These are phyloP conservation scores for Prorops nasuta DNA, from an alignment of 1,140 invertebrate genomes.

Conservation along the genomic window DNA sequence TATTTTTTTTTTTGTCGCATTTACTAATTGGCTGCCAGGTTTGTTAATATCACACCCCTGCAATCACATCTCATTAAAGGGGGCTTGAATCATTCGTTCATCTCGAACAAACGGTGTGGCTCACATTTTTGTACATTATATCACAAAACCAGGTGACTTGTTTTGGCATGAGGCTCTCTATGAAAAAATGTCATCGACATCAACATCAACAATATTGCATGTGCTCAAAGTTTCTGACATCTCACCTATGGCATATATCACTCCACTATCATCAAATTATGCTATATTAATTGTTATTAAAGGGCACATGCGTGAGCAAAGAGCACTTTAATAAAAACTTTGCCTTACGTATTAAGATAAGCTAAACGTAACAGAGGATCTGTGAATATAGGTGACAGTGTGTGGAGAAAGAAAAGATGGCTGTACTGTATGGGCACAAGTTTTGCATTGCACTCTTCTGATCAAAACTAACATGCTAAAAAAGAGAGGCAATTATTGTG, in stretches of 20 bases:
- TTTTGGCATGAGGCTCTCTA: not conserved
- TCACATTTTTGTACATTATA: slow-evolving; percentile 21
- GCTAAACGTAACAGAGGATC: no score
- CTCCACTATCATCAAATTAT: slow-evolving; percentile 31
- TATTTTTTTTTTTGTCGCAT: slow-evolving; percentile 19
- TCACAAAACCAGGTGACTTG: not conserved
- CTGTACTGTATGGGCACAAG: no score
- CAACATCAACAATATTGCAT: slow-evolving; percentile 19
- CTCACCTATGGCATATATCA: no score
- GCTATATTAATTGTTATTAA: slow-evolving; percentile 34
- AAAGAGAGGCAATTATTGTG: no score
- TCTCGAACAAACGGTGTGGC: slow-evolving; percentile 34
- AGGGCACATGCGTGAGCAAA: slow-evolving; percentile 31
- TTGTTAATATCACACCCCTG: slow-evolving; percentile 35
- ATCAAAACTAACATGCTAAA: slow-evolving; percentile 22
- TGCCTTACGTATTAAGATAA: no score
- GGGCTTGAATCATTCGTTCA: slow-evolving; percentile 28
- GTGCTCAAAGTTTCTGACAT: slow-evolving; percentile 27
- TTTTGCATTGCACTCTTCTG: slow-evolving; percentile 28
- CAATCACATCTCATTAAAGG: slow-evolving; percentile 21
- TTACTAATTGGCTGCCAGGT: slow-evolving; percentile 49
- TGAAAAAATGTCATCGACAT: not conserved
- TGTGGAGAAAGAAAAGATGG: no score
- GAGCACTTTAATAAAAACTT: no score
- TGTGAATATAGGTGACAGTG: no score